Base-by-base conservation (phyloP, 2,113 vertebrate genomes). In the Trematocara variabile region DNA sequence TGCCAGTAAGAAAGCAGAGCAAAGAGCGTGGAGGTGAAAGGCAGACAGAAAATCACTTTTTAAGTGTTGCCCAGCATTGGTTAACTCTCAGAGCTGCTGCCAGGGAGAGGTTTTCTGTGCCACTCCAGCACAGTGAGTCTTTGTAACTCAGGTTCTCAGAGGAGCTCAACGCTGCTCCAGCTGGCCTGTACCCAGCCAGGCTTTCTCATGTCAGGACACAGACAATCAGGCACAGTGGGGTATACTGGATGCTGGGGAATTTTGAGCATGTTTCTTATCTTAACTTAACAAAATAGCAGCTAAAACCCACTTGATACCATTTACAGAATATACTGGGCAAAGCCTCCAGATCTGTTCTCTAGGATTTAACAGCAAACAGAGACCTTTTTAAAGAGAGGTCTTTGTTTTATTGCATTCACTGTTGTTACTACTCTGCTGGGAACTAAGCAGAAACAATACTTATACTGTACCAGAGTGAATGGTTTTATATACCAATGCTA, bases 371-470 rank as follows among this genome's bases (percentile, higher is more conserved):
- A 82, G 86, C 88, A 82, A 93, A 91, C 87, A 92, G 88, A 93
- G 53, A 78, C 50, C 55, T 80, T 84, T 86, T 82, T 89, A 92
- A 90, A 94, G 81, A 86, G 90, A 84, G 33, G 39, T 90, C 92
- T 94, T 93, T 94, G 92, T 95, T 93, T 94, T 89, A 91, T 86
- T 87, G 83, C 87, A 80, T 93, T 85, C 78, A 91, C 81, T 89
- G 80, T 84, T 83, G 91, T 93, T 90, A 92, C 68, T 86, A 18
- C 81, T 94, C 93, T 90, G 48, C 81, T 83, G 93, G 93, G 93
- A 94, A 85, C 89, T 81, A 82, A 80, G 82, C 84, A 93, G 86
- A 65, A 93, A 94, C 93, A 94, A 94, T 91, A 90, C 91, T 86
- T 39, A 80, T 79, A 92, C 89, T 95, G 92, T 95, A 87, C 77